Conservation (phyloP, 2,797 vertebrate genomes). For the Falco rusticolus region DNA sequence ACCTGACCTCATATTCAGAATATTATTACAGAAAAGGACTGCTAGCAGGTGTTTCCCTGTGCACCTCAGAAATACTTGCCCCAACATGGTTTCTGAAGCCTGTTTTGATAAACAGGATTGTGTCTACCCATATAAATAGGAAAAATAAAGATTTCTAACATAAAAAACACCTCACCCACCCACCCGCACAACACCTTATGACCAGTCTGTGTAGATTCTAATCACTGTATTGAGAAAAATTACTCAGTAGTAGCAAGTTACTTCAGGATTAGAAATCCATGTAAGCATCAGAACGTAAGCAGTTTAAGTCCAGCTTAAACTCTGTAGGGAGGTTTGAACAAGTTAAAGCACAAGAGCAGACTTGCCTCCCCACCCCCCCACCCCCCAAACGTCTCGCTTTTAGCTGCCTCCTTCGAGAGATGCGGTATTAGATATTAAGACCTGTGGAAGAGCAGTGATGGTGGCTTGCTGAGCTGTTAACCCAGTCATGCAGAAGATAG, state of each 20-base stretch:
- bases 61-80: not conserved
- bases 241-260: not conserved
- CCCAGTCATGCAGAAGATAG: not conserved
- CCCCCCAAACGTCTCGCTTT: not conserved
- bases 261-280: not conserved
- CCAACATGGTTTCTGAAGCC: not conserved
- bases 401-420: not conserved
- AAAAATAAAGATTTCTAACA: not conserved
- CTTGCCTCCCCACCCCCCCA: fast-evolving
- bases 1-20: not conserved
- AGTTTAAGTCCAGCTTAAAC: not conserved
- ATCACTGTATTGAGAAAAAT: not conserved
- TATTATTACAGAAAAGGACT: not conserved
- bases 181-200: not conserved
- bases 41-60: not conserved
- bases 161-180: not conserved
- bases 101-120: not conserved
- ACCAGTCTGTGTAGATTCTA: not conserved
- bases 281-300: not conserved
- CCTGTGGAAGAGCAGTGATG: not conserved
- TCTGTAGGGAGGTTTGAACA: not conserved
- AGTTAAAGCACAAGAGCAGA: not conserved
- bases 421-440: not conserved
- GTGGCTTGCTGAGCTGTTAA: not conserved
- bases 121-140: not conserved